phyloP scores from a whole-genome alignment of 2,888 invertebrate species.

The Gryllus longicercus region DNA sequence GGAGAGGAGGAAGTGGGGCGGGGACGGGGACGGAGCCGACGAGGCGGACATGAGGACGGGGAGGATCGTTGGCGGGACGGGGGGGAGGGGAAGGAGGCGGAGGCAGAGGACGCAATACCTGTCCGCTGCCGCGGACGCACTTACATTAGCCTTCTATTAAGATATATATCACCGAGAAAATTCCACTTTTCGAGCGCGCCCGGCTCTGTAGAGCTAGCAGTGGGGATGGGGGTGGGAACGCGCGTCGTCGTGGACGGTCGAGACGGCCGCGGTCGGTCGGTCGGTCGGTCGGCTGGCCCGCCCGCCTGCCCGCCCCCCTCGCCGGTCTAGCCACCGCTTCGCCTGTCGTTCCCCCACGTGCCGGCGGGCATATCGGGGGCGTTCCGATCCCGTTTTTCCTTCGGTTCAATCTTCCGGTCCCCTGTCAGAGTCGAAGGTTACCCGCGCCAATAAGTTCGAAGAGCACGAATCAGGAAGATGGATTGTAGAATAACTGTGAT shows the following conservation, averaged over 20 bases:
- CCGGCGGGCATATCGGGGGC: too few species aligned
- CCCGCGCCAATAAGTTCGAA: too few species aligned
- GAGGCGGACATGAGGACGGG: neutral
- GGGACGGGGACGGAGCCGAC: neutral
- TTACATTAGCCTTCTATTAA: conserved; percentile 17
- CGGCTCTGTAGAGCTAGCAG: neutral
- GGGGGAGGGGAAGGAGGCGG: neutral
- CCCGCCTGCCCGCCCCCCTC: too few species aligned
- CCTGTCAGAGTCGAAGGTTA: too few species aligned
- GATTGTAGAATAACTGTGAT: too few species aligned
- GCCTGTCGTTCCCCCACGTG: too few species aligned
- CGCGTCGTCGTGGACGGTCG: neutral
- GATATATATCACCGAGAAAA: neutral
- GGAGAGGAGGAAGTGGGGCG: neutral
- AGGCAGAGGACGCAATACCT: neutral
- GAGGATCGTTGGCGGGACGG: neutral
- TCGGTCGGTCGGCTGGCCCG: too few species aligned
- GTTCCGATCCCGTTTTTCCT: too few species aligned
- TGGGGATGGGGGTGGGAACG: neutral
- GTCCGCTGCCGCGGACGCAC: conserved; percentile 17
- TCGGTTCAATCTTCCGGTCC: too few species aligned
- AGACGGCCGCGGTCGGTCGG: too few species aligned
- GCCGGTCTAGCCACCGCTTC: too few species aligned
- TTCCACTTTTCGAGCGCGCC: neutral
- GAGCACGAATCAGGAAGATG: too few species aligned